phyloP scores from a whole-genome alignment of 2,113 vertebrate species.

The Lethenteron reissneri region DNA sequence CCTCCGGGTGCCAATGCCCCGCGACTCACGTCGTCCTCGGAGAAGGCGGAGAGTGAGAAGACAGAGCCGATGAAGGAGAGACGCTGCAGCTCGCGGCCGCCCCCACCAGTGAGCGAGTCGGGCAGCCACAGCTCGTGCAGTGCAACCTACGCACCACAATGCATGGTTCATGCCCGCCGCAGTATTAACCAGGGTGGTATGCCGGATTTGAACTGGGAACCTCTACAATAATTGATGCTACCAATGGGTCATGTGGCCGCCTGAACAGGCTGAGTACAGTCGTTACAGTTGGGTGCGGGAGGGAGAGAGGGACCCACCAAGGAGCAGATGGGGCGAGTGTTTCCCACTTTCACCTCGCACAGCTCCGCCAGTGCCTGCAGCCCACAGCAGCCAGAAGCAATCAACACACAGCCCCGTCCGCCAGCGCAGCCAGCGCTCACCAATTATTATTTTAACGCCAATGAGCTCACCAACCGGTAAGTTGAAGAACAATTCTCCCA shows the following conservation, averaged over 20 bases:
- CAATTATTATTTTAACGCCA: background rate
- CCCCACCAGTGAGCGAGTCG: constrained; percentile 59
- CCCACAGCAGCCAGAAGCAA: too few species aligned
- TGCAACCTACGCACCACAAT: too few species aligned
- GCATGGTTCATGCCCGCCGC: too few species aligned
- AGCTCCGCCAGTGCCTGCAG: constrained; percentile 76
- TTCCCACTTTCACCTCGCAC: constrained; percentile 96
- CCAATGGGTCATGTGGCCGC: too few species aligned
- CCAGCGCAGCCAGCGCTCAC: constrained; percentile 1
- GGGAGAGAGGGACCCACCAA: constrained; percentile 41
- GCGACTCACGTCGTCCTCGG: constrained; percentile 83
- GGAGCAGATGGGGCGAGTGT: constrained; percentile 72
- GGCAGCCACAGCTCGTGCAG: constrained; percentile 37
- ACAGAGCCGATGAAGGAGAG: constrained; percentile 72
- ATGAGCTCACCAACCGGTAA: background rate
- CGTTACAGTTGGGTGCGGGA: too few species aligned
- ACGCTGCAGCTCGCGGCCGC: constrained; percentile 75
- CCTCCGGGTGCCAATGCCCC: background rate
- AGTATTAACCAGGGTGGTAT: too few species aligned
- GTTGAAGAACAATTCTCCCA: background rate
- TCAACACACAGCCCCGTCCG: too few species aligned
- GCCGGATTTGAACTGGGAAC: too few species aligned
- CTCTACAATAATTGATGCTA: too few species aligned
- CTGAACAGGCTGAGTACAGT: too few species aligned
- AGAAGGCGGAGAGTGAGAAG: constrained; percentile 88